Percentiles rank a stretch among this genome's conserved stretches.
These are phyloP conservation scores for Pseudomyrmex flavicornis DNA, from an alignment of 1,140 invertebrate genomes.

Conservation along the genomic window DNA sequence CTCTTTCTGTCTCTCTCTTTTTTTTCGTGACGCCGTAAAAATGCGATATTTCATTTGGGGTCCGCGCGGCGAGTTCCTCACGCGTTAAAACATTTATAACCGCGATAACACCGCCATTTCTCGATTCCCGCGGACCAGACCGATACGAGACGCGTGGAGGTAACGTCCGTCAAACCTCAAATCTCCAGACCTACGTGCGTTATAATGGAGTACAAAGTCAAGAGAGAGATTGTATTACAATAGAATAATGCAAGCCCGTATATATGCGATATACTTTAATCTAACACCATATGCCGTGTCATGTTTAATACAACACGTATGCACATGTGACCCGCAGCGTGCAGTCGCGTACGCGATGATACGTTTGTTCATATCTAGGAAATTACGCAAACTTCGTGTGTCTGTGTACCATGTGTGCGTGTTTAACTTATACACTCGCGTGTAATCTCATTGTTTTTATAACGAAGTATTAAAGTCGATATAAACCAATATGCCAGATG, in stretches of 20 bases:
- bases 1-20: not conserved
- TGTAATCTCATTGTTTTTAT: too few relatives aligned
- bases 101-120: conserved; percentile 14
- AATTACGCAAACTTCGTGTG: conserved; percentile 2
- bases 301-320: conserved; percentile 17
- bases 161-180: conserved; percentile 30
- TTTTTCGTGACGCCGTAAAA: not conserved
- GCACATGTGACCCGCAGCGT: conserved; percentile 12
- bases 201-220: conserved; percentile 14
- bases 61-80: too few relatives aligned
- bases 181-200: not conserved
- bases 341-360: conserved; percentile 17
- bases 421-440: not conserved
- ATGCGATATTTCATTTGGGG: not conserved
- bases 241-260: conserved; percentile 51
- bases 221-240: conserved; percentile 53
- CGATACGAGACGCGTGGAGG: conserved; percentile 21
- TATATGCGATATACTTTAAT: conserved; percentile 61
- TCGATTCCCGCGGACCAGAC: conserved; percentile 13
- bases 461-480: too few relatives aligned
- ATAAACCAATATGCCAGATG: too few relatives aligned
- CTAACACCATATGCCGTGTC: conserved; percentile 28
- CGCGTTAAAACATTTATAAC: not conserved
- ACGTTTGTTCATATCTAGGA: conserved; percentile 13
- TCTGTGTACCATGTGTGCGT: not conserved